A percentile compares a stretch with the other conserved stretches of the same genome.
Evolutionary conservation across 2,888 invertebrate genomes (phyloP).

Genomic region (Hydriomena furcata): DNA sequence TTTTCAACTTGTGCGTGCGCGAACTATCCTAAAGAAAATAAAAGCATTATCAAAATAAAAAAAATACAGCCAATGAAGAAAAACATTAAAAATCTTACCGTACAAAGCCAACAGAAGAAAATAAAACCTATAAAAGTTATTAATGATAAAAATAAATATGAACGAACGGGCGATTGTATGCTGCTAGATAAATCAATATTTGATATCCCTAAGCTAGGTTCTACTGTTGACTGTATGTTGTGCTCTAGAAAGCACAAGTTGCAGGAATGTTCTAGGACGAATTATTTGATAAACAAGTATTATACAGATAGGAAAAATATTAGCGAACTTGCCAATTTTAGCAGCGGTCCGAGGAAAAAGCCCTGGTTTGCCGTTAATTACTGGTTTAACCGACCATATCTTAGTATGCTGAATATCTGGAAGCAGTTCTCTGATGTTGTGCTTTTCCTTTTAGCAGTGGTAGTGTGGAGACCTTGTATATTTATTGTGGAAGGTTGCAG

Average conservation of each 20-base stretch:
- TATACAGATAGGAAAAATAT: conserved; percentile 20
- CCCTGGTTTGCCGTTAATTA: conserved; percentile 49
- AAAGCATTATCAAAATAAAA: background rate
- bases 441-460: conserved; percentile 52
- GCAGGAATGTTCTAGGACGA: conserved; percentile 34
- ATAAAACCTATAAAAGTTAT: background rate
- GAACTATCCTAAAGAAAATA: background rate
- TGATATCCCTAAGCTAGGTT: conserved; percentile 31
- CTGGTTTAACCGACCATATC: conserved; percentile 57
- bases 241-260: conserved; percentile 33
- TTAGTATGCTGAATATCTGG: conserved; percentile 45
- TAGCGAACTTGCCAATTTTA: conserved; percentile 37
- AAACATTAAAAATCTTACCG: background rate
- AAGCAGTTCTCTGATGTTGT: conserved; percentile 49
- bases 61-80: background rate
- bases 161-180: conserved; percentile 25
- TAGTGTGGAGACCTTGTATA: conserved; percentile 64
- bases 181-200: conserved; percentile 39
- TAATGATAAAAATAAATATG: background rate
- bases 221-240: conserved; percentile 13
- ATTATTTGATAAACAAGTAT: conserved; percentile 39
- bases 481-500: conserved; percentile 49
- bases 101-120: background rate
- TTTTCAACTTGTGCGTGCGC: background rate
- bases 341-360: conserved; percentile 50